A percentile compares a stretch with the other conserved stretches of the same genome.
phyloP scores from a whole-genome alignment of 1,140 invertebrate genomes.

The Gonatopus flavifemur region DNA sequence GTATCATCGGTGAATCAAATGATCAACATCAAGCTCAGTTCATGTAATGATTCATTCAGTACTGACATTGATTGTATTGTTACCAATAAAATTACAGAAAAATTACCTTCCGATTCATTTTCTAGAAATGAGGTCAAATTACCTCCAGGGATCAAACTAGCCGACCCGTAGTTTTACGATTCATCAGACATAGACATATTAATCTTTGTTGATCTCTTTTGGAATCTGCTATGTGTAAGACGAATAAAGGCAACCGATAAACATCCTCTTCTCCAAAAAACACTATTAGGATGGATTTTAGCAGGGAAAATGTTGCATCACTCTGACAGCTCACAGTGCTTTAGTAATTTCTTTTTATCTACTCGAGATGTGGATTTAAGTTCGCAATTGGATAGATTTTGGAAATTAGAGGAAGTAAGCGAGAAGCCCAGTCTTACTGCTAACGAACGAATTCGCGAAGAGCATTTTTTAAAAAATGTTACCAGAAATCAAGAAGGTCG shows the following conservation, averaged over 20 bases:
- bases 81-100: neutral
- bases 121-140: neutral
- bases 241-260: neutral
- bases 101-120: neutral
- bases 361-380: no score
- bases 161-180: constrained; percentile 1
- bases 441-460: neutral
- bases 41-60: neutral
- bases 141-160: neutral
- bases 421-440: neutral
- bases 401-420: constrained; percentile 11
- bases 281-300: neutral
- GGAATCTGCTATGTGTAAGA: neutral
- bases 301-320: no score
- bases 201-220: neutral
- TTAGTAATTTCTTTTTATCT: no score
- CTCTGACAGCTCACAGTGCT: no score
- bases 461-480: neutral
- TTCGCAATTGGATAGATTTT: constrained; percentile 14
- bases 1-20: neutral
- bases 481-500: constrained; percentile 2
- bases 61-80: neutral
- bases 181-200: neutral
- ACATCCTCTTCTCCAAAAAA: neutral
- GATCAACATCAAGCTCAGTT: neutral